Conservation (phyloP, 1,140 invertebrate genomes). For the Pachypeltis micranthus region DNA sequence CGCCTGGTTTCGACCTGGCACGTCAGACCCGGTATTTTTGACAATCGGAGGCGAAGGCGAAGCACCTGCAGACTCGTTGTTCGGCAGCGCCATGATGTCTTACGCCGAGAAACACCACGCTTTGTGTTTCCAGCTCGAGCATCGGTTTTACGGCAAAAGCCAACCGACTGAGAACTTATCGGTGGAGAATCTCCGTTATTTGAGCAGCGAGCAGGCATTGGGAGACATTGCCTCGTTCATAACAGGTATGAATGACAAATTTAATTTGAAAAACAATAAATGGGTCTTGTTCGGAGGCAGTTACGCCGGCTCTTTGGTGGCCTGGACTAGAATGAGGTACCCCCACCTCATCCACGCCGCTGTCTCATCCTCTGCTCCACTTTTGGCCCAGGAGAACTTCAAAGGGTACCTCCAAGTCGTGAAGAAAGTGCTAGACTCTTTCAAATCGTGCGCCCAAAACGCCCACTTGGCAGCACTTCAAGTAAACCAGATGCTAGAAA, state of each 20-base stretch:
- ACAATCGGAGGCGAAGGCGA: constrained; percentile 78
- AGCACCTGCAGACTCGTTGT: constrained; percentile 66
- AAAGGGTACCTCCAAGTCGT: constrained; percentile 64
- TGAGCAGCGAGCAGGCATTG: constrained; percentile 77
- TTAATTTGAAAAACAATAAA: constrained; percentile 58
- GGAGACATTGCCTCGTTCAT: constrained; percentile 79
- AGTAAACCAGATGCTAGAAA: constrained; percentile 37
- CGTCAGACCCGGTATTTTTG: constrained; percentile 61
- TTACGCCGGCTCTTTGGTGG: constrained; percentile 80
- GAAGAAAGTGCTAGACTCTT: constrained; percentile 50
- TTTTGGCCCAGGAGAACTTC: constrained; percentile 74
- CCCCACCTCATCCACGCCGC: constrained; percentile 75
- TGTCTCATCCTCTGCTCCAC: constrained; percentile 75
- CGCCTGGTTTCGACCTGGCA: constrained; percentile 48
- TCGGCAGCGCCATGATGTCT: constrained; percentile 65
- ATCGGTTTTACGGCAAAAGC: constrained; percentile 88
- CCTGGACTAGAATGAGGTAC: constrained; percentile 82
- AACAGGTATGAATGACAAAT: constrained; percentile 47
- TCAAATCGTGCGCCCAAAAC: constrained; percentile 46
- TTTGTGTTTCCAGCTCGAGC: constrained; percentile 75
- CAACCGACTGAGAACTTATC: constrained; percentile 57
- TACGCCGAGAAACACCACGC: constrained; percentile 71
- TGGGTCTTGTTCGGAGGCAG: constrained; percentile 90
- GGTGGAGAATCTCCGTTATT: constrained; percentile 60
- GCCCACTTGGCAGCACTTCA: constrained; percentile 51